Evolutionary conservation across 2,113 vertebrate genomes (phyloP).

Genomic region (Anguilla japonica): DNA sequence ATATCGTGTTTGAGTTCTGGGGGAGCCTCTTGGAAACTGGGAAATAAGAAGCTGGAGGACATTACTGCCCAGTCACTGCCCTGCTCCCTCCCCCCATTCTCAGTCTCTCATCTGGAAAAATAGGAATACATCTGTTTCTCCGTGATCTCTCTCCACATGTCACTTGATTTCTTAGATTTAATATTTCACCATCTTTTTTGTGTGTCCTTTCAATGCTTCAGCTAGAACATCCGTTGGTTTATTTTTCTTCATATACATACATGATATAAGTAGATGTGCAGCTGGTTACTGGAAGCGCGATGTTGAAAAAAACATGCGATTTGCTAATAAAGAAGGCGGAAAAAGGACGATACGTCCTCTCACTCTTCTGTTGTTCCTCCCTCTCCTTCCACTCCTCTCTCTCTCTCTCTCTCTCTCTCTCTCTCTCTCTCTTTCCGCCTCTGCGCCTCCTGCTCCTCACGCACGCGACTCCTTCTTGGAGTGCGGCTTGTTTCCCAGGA

Average conservation of each 20-base stretch:
- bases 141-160: conserved; percentile 26
- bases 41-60: conserved; percentile 52
- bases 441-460: conserved; percentile 52
- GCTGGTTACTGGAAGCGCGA: conserved; percentile 64
- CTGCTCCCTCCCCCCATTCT: background rate
- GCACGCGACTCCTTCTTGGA: conserved; percentile 77
- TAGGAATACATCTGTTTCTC: conserved; percentile 40
- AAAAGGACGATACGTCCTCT: background rate
- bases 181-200: conserved; percentile 37
- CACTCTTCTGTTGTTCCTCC: background rate
- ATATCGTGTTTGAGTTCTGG: background rate
- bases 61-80: conserved; percentile 18
- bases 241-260: conserved; percentile 44
- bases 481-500: conserved; percentile 84
- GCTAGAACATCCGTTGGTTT: conserved; percentile 4
- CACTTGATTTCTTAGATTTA: conserved; percentile 39
- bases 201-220: conserved; percentile 37
- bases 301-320: conserved; percentile 3
- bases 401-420: conserved; percentile 9
- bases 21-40: background rate
- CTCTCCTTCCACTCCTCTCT: background rate
- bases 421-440: background rate
- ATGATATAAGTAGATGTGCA: conserved; percentile 61
- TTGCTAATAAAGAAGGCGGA: conserved; percentile 21
- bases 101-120: conserved; percentile 30